Conservation (phyloP, 2,797 vertebrate genomes). For the Onychomys arenicola region DNA sequence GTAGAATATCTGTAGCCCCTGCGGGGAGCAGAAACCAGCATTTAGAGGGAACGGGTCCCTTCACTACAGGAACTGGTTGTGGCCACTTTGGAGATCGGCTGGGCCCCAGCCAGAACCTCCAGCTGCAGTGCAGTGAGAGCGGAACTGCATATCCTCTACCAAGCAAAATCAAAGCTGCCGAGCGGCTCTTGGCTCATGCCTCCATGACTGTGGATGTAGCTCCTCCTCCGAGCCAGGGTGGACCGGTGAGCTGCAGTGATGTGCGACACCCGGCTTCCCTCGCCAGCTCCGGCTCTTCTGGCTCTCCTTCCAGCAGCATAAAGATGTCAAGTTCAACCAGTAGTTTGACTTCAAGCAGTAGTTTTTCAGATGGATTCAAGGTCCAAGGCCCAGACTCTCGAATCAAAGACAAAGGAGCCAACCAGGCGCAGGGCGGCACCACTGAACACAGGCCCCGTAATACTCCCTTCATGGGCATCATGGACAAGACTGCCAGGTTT, state of each 20-base stretch:
- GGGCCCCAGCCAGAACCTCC: conserved; percentile 78
- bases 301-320: conserved; percentile 88
- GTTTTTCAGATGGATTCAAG: conserved; percentile 92
- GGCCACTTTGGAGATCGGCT: conserved; percentile 87
- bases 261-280: conserved; percentile 85
- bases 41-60: conserved; percentile 72
- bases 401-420: conserved; percentile 90
- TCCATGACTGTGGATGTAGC: conserved; percentile 87
- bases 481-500: conserved; percentile 95
- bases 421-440: conserved; percentile 84
- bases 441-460: conserved; percentile 92
- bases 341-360: conserved; percentile 93
- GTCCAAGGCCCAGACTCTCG: conserved; percentile 92
- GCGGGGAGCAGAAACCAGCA: conserved; percentile 75
- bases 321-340: conserved; percentile 93
- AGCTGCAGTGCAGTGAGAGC: conserved; percentile 86
- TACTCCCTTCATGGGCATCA: conserved; percentile 97
- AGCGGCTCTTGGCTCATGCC: conserved; percentile 88
- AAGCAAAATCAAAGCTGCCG: conserved; percentile 87
- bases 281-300: conserved; percentile 74
- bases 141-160: conserved; percentile 82
- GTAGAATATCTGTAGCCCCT: conserved; percentile 86
- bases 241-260: conserved; percentile 81
- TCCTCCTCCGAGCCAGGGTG: conserved; percentile 77
- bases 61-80: conserved; percentile 45